These are phyloP conservation scores for Euplexia lucipara DNA, from an alignment of 2,888 invertebrate genomes.

Conservation along the genomic window DNA sequence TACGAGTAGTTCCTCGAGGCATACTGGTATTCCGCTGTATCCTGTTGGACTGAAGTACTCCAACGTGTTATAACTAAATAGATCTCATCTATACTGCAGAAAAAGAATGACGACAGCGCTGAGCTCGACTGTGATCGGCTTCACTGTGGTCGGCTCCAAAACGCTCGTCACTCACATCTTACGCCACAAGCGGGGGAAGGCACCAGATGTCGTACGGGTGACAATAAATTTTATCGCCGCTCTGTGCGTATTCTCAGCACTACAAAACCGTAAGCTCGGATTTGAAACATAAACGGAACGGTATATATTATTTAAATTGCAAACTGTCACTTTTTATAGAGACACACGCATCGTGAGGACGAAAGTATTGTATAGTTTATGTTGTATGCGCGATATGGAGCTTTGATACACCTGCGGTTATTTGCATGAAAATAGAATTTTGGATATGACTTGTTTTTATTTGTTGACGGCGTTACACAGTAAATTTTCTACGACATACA, in stretches of 20 bases:
- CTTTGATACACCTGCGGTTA: constrained; percentile 48
- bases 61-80: no score
- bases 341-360: constrained; percentile 56
- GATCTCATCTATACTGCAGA: no score
- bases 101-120: no score
- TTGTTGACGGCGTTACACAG: constrained; percentile 11
- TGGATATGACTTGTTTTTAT: not conserved
- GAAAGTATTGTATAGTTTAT: constrained; percentile 59
- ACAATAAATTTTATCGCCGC: constrained; percentile 90
- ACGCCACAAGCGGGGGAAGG: constrained; percentile 73
- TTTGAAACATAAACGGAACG: constrained; percentile 84
- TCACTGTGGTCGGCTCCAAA: not conserved
- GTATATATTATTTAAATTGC: constrained; percentile 83
- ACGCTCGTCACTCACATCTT: constrained; percentile 57
- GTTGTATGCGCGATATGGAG: constrained; percentile 28
- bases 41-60: no score
- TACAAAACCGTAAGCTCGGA: constrained; percentile 85
- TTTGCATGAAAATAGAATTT: constrained; percentile 33
- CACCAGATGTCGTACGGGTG: constrained; percentile 89
- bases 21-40: no score
- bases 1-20: no score
- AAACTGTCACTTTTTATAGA: constrained; percentile 75
- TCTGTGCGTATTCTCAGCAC: constrained; percentile 85
- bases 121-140: no score
- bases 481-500: not conserved